phyloP scores from a whole-genome alignment of 2,888 invertebrate genomes.

The Drosophila eohydei region DNA sequence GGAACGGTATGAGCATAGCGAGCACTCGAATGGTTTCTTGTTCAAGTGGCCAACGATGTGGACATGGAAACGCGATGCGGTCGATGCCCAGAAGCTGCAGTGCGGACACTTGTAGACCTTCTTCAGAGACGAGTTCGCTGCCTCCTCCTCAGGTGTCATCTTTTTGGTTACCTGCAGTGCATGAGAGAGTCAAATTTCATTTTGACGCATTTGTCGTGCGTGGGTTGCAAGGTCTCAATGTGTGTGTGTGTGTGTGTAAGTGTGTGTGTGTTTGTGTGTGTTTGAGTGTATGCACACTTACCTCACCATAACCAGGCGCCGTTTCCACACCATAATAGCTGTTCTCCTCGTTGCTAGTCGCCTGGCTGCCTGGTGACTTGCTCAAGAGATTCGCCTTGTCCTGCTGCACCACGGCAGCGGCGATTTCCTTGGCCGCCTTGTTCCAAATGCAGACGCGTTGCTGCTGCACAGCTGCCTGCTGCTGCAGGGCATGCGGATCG shows the following conservation, averaged over 20 bases:
- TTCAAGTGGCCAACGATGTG: slow-evolving; percentile 97
- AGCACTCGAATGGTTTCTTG: slow-evolving; percentile 97
- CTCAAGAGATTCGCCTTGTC: slow-evolving; percentile 47
- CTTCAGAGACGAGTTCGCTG: slow-evolving; percentile 89
- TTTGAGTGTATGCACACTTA: slow-evolving; percentile 61
- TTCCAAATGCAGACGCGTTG: slow-evolving; percentile 94
- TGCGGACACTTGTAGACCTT: slow-evolving; percentile 96
- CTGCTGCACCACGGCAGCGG: slow-evolving; percentile 53
- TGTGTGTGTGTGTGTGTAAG: not conserved
- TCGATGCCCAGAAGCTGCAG: slow-evolving; percentile 96
- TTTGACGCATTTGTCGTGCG: slow-evolving; percentile 73
- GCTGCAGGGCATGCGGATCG: slow-evolving; percentile 77
- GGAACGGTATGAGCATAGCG: slow-evolving; percentile 95
- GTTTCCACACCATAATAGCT: slow-evolving; percentile 86
- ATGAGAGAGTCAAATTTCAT: slow-evolving; percentile 85
- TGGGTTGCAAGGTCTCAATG: slow-evolving; percentile 23
- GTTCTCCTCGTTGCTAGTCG: slow-evolving; percentile 83
- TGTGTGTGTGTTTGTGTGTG: not conserved
- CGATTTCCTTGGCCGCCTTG: slow-evolving; percentile 86
- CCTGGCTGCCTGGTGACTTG: slow-evolving; percentile 62
- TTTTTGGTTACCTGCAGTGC: slow-evolving; percentile 86
- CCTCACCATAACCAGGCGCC: slow-evolving; percentile 86
- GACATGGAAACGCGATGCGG: slow-evolving; percentile 96
- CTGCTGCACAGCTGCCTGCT: slow-evolving; percentile 86
- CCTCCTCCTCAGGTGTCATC: slow-evolving; percentile 88